phyloP scores from a whole-genome alignment of 1,140 invertebrate genomes.

The Drosophila grimshawi region DNA sequence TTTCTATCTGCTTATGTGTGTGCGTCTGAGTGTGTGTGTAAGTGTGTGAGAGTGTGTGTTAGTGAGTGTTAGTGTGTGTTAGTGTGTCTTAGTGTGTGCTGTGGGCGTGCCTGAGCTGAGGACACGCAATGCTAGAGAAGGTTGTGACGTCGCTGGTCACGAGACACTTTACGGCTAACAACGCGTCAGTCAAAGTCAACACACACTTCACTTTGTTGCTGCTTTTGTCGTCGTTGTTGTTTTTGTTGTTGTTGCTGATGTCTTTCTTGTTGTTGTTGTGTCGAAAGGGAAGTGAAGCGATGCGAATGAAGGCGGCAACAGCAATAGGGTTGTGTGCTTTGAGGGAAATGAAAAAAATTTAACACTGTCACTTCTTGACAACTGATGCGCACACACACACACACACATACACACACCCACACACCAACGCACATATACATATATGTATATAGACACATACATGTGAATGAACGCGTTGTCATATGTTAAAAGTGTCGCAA shows the following conservation, averaged over 20 bases:
- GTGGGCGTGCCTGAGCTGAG: conserved; percentile 37
- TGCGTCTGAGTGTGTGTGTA: conserved; percentile 10
- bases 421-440: background rate
- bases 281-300: conserved; percentile 5
- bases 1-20: conserved; percentile 18
- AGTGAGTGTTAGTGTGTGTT: conserved; percentile 4
- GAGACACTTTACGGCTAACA: conserved; percentile 75
- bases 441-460: background rate
- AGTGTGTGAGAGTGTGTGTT: conserved; percentile 13
- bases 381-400: conserved; percentile 30
- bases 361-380: conserved; percentile 74
- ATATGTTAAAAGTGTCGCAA: conserved; percentile 46
- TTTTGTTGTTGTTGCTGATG: background rate
- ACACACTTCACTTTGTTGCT: conserved; percentile 65
- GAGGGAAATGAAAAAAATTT: conserved; percentile 54
- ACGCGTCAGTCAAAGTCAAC: conserved; percentile 80
- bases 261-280: conserved; percentile 12
- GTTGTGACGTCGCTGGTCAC: conserved; percentile 40
- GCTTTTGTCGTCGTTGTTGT: background rate
- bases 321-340: background rate
- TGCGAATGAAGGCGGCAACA: conserved; percentile 2
- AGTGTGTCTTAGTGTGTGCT: background rate
- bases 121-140: conserved; percentile 42
- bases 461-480: conserved; percentile 44
- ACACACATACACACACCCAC: conserved; percentile 9